These are phyloP conservation scores for Sipha maydis DNA, from an alignment of 2,888 invertebrate genomes.

Conservation along the genomic window DNA sequence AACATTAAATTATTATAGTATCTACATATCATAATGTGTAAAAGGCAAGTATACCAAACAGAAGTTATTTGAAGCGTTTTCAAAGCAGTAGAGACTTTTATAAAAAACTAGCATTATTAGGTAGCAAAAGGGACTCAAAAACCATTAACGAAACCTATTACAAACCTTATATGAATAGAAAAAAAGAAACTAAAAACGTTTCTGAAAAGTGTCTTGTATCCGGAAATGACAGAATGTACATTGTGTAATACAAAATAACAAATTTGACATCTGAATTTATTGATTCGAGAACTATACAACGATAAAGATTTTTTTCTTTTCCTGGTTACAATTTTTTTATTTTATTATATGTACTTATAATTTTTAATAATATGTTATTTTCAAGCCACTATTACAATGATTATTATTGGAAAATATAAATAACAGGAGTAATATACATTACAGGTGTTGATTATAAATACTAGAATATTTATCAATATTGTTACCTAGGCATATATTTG, in stretches of 20 bases:
- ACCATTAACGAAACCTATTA: slow-evolving; percentile 27
- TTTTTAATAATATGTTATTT: background rate
- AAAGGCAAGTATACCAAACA: background rate
- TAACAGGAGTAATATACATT: too few species aligned
- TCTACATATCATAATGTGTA: background rate
- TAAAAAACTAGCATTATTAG: background rate
- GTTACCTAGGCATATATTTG: too few species aligned
- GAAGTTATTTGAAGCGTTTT: slow-evolving; percentile 10
- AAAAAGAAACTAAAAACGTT: background rate
- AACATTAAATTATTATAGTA: background rate
- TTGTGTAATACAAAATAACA: background rate
- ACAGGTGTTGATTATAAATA: too few species aligned
- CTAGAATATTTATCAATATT: too few species aligned
- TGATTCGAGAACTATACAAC: background rate
- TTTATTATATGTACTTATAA: too few species aligned
- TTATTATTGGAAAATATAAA: too few species aligned
- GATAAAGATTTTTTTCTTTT: background rate
- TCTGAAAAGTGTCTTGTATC: slow-evolving; percentile 30
- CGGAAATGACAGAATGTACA: background rate
- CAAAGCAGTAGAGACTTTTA: background rate
- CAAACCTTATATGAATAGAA: background rate
- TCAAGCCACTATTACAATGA: background rate
- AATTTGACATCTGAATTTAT: slow-evolving; percentile 7
- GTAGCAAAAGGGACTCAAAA: background rate
- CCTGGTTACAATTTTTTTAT: background rate